Evolutionary conservation across 2,888 invertebrate species (phyloP).

Genomic region (Erebia ligea): DNA sequence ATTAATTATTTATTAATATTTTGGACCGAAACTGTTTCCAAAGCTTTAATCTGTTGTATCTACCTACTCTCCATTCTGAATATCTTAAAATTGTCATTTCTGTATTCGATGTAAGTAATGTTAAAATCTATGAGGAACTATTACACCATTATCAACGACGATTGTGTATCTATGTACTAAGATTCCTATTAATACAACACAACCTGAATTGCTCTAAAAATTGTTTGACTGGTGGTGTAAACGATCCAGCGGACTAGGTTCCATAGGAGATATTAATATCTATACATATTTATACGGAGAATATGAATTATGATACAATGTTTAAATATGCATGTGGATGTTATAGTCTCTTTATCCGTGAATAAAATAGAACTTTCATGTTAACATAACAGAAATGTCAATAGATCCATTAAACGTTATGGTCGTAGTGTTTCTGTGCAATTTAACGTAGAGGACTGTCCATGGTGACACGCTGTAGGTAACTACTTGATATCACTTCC

Average conservation of each 20-base stretch:
- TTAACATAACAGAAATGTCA: too few species aligned
- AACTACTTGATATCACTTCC: too few species aligned
- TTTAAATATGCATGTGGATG: conserved; percentile 22
- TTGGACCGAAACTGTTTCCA: conserved; percentile 23
- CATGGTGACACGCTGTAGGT: too few species aligned
- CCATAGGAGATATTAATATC: conserved; percentile 24
- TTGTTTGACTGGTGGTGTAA: conserved; percentile 27
- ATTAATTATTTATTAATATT: conserved; percentile 10
- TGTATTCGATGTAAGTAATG: conserved; percentile 19
- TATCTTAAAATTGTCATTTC: conserved; percentile 17
- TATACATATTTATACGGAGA: background rate
- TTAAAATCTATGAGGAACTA: conserved; percentile 23
- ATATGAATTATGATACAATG: background rate
- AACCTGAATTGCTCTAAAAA: background rate
- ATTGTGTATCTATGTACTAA: background rate
- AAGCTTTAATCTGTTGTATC: conserved; percentile 26
- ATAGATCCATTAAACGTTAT: too few species aligned
- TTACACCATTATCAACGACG: conserved; percentile 29
- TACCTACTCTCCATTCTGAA: background rate
- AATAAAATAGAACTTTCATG: too few species aligned
- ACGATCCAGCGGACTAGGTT: conserved; percentile 31
- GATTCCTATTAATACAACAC: too few species aligned
- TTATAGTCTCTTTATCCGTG: conserved; percentile 10
- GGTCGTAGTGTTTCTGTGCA: too few species aligned
- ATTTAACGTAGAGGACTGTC: too few species aligned